Conservation (phyloP, 2,797 vertebrate species). For the Apogon talboti region DNA sequence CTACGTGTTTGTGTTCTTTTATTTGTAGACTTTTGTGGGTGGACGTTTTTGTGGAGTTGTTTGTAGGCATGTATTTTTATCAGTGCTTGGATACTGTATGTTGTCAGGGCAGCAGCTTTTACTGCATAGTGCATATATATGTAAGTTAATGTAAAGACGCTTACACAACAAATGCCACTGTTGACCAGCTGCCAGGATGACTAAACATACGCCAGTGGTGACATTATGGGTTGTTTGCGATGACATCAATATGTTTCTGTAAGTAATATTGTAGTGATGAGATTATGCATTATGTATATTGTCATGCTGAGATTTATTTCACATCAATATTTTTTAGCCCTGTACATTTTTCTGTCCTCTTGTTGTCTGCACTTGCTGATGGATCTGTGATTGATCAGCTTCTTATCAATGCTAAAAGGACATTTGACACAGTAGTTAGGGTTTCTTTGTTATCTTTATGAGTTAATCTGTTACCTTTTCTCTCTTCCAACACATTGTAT, state of each 20-base stretch:
- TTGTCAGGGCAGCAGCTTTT: slow-evolving; percentile 24
- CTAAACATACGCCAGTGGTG: slow-evolving; percentile 13
- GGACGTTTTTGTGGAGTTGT: slow-evolving; percentile 38
- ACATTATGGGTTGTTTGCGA: slow-evolving; percentile 2
- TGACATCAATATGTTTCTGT: slow-evolving; percentile 14
- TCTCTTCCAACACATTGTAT: background rate
- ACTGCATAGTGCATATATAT: slow-evolving; percentile 31
- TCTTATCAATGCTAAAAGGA: slow-evolving; percentile 13
- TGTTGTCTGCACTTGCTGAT: background rate
- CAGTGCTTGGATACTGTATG: slow-evolving; percentile 9
- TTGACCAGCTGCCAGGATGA: slow-evolving; percentile 5
- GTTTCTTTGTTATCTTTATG: slow-evolving; percentile 10
- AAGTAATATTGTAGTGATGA: slow-evolving; percentile 15
- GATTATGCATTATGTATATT: background rate
- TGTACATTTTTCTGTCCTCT: background rate
- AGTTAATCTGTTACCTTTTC: background rate
- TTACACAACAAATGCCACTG: slow-evolving; percentile 1
- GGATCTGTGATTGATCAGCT: background rate
- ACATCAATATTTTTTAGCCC: too few relatives aligned
- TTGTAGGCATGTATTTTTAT: slow-evolving; percentile 13
- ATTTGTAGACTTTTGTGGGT: slow-evolving; percentile 34
- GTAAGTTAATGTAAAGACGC: slow-evolving; percentile 51
- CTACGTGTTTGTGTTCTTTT: slow-evolving; percentile 19
- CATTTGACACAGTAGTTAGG: background rate
- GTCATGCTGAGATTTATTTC: too few relatives aligned